Conservation (phyloP, 2,113 vertebrate genomes). For the Saimiri boliviensis region DNA sequence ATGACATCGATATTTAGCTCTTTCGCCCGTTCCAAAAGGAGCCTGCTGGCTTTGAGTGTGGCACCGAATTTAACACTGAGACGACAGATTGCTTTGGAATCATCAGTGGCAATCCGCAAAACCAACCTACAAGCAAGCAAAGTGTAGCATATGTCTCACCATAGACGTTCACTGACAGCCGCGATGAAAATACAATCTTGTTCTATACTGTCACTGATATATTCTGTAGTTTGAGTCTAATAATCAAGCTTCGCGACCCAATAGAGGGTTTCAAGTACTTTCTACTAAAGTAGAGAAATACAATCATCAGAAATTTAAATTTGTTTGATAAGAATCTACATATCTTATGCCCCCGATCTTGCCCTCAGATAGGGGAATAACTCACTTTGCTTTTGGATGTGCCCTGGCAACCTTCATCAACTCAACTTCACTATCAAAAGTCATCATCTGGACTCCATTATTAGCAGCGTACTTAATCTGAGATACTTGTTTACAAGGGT, state of each 20-base stretch:
- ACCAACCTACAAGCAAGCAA: slow-evolving; percentile 87
- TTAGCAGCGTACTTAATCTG: slow-evolving; percentile 97
- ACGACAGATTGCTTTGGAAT: slow-evolving; percentile 96
- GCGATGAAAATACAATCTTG: neutral
- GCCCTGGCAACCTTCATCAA: slow-evolving; percentile 95
- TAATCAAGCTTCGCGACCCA: neutral
- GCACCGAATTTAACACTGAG: slow-evolving; percentile 98
- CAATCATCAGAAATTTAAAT: neutral
- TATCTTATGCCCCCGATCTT: rapidly evolving
- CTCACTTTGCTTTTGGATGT: slow-evolving; percentile 97
- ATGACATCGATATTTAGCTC: slow-evolving; percentile 93
- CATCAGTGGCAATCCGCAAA: slow-evolving; percentile 96
- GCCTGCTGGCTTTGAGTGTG: slow-evolving; percentile 92
- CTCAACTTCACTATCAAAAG: slow-evolving; percentile 98
- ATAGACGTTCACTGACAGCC: neutral
- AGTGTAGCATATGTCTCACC: rapidly evolving
- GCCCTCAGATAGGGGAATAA: neutral
- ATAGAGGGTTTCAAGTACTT: neutral
- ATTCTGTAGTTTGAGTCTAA: too few relatives aligned
- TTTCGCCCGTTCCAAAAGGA: slow-evolving; percentile 93
- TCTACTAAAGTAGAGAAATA: neutral
- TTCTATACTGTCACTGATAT: too few relatives aligned
- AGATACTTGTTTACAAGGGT: slow-evolving; percentile 98
- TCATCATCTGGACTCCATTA: slow-evolving; percentile 98
- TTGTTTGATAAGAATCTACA: rapidly evolving